Evolutionary conservation across 2,797 vertebrate genomes (phyloP).

Genomic region (Myiotriccus ornatus): DNA sequence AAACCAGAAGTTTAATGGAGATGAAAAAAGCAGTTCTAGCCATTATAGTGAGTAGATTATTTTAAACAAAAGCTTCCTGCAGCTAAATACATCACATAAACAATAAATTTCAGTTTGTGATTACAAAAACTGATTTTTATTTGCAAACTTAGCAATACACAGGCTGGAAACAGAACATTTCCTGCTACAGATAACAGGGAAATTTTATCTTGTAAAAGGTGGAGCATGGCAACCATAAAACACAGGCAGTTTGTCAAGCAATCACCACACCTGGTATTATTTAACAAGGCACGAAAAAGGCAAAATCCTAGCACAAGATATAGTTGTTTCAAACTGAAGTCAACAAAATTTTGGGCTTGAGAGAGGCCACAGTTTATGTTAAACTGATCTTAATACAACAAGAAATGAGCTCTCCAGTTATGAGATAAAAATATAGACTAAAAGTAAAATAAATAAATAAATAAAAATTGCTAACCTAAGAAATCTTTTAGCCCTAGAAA

Average conservation of each 20-base stretch:
- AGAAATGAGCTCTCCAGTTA: neutral
- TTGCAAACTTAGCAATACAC: neutral
- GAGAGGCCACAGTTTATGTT: neutral
- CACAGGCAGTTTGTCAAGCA: neutral
- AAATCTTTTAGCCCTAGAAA: neutral
- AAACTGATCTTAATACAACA: neutral
- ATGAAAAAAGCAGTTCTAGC: neutral
- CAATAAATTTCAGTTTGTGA: neutral
- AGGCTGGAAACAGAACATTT: neutral
- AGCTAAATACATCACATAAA: conserved; percentile 15
- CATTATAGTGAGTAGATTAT: neutral
- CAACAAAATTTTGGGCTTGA: neutral
- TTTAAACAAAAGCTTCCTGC: conserved; percentile 30
- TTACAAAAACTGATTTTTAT: neutral
- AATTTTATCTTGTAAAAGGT: neutral
- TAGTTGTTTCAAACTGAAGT: neutral
- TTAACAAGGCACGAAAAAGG: neutral
- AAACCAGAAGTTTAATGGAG: conserved; percentile 41
- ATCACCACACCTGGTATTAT: neutral
- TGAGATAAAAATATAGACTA: neutral
- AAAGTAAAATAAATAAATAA: too few species aligned
- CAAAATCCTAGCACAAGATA: neutral
- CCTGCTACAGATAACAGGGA: neutral
- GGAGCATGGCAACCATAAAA: neutral
- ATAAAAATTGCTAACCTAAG: neutral